These are phyloP conservation scores for Dorcus hopei DNA, from an alignment of 2,888 invertebrate genomes.

Conservation along the genomic window DNA sequence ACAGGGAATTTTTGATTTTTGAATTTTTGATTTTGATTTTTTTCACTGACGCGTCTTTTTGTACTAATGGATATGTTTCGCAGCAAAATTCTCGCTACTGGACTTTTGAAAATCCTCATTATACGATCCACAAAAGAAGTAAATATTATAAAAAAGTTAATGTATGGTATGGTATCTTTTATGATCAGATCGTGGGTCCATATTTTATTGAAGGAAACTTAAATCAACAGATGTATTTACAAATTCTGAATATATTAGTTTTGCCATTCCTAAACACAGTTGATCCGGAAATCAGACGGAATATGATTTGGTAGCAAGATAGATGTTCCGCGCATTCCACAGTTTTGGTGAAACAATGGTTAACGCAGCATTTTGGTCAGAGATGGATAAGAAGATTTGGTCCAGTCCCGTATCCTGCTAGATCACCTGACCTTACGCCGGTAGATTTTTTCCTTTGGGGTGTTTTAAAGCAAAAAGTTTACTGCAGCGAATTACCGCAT, in stretches of 20 bases:
- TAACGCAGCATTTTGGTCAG: background rate
- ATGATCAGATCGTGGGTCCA: background rate
- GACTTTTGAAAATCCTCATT: background rate
- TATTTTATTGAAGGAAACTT: background rate
- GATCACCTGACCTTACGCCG: background rate
- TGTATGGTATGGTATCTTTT: background rate
- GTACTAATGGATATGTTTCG: background rate
- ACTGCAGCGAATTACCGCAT: background rate
- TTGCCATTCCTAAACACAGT: background rate
- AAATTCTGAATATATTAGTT: background rate
- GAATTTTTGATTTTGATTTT: background rate
- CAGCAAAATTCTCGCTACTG: background rate
- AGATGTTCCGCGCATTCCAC: conserved; percentile 4
- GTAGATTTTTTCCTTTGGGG: background rate
- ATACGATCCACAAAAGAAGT: background rate
- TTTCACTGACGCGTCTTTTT: background rate
- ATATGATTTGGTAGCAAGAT: conserved; percentile 8
- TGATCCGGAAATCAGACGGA: background rate
- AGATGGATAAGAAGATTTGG: conserved; percentile 1
- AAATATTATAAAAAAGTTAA: background rate
- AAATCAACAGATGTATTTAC: too few relatives aligned
- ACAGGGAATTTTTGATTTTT: too few relatives aligned
- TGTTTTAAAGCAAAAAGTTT: too few relatives aligned
- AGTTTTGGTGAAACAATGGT: conserved; percentile 3
- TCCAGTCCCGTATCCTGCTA: background rate